phyloP scores from a whole-genome alignment of 2,797 vertebrate species.

The Nannoperca obscura region DNA sequence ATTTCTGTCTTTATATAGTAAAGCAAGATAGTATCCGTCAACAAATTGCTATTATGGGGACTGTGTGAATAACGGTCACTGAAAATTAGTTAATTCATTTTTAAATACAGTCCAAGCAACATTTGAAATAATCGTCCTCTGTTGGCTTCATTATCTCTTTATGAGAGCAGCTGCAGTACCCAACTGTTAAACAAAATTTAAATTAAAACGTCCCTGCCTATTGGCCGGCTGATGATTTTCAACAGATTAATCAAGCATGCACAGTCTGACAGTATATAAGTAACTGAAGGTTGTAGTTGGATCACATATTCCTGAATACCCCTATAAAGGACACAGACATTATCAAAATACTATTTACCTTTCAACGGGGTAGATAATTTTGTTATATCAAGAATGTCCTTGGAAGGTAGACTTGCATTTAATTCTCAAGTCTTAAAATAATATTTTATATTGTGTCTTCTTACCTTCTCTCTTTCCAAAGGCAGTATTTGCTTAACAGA shows the following conservation, averaged over 20 bases:
- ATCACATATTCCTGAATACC: neutral
- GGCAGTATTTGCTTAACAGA: too few species aligned
- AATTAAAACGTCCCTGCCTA: neutral
- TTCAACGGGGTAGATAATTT: neutral
- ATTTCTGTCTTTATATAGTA: neutral
- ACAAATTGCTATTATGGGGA: neutral
- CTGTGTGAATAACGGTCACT: neutral
- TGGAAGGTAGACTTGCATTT: neutral
- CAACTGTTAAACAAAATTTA: conserved; percentile 33
- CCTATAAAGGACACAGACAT: neutral
- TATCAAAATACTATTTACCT: neutral
- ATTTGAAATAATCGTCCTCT: conserved; percentile 14
- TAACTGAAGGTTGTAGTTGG: neutral
- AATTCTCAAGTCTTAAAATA: neutral
- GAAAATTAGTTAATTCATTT: conserved; percentile 4
- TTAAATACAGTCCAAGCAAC: neutral
- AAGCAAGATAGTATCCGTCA: too few species aligned
- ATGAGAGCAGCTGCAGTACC: conserved; percentile 22
- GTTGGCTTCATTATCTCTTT: conserved; percentile 11
- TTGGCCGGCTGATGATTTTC: conserved; percentile 15
- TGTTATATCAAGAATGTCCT: neutral
- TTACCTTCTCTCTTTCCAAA: neutral
- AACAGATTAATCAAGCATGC: conserved; percentile 14
- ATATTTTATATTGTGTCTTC: neutral
- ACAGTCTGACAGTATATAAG: neutral